Base-by-base conservation (phyloP, 2,797 vertebrate genomes). In the Loris lydekkerianus region DNA sequence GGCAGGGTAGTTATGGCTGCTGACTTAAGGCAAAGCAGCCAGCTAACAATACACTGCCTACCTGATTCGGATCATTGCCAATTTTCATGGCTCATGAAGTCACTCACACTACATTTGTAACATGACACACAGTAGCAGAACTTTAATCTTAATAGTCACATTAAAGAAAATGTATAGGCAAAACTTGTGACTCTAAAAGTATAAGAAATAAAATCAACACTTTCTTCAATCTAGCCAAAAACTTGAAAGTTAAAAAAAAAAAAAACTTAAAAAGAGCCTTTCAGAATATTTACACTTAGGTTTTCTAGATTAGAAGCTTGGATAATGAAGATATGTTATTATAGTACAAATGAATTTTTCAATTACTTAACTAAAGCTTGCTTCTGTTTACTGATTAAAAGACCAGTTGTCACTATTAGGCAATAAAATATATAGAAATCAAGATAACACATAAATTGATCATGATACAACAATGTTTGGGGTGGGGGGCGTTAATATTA, bases 11-110 rank as follows among this genome's bases (percentile, higher is more conserved):
- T 63, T 95, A 96, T 34, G 95, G 97, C 98, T 98, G 97, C 98
- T 95, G 40, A 67, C 4, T 18, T 67, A 63, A 95, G 17, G 53
- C 14, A 97, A 97, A 97, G 97, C 98, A 98, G 98, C 97, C 98
- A 98, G 82, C 97, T 97, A 97, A 97, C 97, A 96, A 67, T 86
- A 95, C 98, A 98, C 98, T 98, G 98, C 98, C 98, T 98, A 86
- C 97, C 97, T 91, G 97, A 97, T 92, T 98, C 98, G 92, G 97
- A 72, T 34, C 21, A 58, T 27, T 2, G 11, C 17, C n/a, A 29
- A 18, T 80, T 75, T 37, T 46, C 21, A 27, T 2, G 10, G 7
- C 7, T 85, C 7, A 29, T 21, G 0, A 1, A 67, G 7, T 73
- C 20, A 4, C 27, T 1, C 40, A 82, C 34, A 53, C 61, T 65